These are phyloP conservation scores for Lepidostoma basale DNA, from an alignment of 1,140 invertebrate species.

Conservation along the genomic window DNA sequence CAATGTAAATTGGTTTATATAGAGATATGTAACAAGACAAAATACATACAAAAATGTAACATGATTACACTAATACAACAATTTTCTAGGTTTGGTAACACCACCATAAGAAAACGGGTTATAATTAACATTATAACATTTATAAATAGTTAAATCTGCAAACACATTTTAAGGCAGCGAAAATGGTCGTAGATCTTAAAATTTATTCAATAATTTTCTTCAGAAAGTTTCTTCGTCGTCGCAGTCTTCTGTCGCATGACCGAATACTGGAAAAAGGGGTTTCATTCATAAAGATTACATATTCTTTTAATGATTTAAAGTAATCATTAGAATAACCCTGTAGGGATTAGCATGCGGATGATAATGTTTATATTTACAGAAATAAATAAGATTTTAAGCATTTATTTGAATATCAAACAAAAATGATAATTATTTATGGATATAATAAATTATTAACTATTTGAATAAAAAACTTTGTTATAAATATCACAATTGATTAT, in stretches of 20 bases:
- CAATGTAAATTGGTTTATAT: conserved; percentile 5
- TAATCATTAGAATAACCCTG: too few species aligned
- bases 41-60: conserved; percentile 10
- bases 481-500: too few species aligned
- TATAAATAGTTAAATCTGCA: neutral
- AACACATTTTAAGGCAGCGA: neutral
- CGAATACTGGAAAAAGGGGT: conserved; percentile 70
- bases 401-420: too few species aligned
- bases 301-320: too few species aligned
- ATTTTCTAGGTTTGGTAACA: neutral
- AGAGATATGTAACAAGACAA: conserved; percentile 18
- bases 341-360: too few species aligned
- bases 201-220: too few species aligned
- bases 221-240: conserved; percentile 83
- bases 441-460: too few species aligned
- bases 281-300: neutral
- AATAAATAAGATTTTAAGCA: too few species aligned
- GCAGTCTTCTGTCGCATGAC: conserved; percentile 79
- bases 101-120: conserved; percentile 2
- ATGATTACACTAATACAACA: conserved; percentile 21
- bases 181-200: neutral
- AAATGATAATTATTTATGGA: too few species aligned
- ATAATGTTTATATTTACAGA: too few species aligned
- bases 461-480: too few species aligned
- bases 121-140: neutral